These are phyloP conservation scores for Drosophila antonietae DNA, from an alignment of 2,888 invertebrate genomes.

Conservation along the genomic window DNA sequence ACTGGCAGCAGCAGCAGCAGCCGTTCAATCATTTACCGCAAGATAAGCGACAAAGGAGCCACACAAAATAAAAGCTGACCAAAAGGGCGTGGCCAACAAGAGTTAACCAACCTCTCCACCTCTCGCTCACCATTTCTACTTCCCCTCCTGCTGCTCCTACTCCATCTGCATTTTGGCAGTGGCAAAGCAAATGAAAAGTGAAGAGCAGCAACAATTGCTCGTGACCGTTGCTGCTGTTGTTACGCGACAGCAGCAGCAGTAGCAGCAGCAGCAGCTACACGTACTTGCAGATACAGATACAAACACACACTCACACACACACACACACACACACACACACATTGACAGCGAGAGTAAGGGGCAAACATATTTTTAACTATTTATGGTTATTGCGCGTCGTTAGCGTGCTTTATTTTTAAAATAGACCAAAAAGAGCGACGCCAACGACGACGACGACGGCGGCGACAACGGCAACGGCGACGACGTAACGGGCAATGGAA, in stretches of 20 bases:
- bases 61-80: conserved; percentile 34
- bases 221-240: conserved; percentile 6
- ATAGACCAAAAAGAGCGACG: conserved; percentile 26
- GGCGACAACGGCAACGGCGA: not conserved
- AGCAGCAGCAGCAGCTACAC: conserved; percentile 16
- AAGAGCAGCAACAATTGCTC: conserved; percentile 10
- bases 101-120: not conserved
- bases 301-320: conserved; percentile 5
- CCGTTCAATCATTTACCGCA: conserved; percentile 49
- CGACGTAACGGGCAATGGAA: conserved; percentile 14
- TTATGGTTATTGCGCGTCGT: conserved; percentile 59
- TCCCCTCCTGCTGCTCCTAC: not conserved
- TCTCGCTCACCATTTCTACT: not conserved
- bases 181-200: conserved; percentile 9
- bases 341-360: not conserved
- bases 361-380: conserved; percentile 51
- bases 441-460: conserved; percentile 5
- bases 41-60: conserved; percentile 50
- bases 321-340: conserved; percentile 4
- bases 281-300: conserved; percentile 25
- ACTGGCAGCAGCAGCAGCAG: conserved; percentile 40
- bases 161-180: conserved; percentile 13
- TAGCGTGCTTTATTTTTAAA: conserved; percentile 60
- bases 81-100: not conserved
- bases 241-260: conserved; percentile 12